These are phyloP conservation scores for Lucinisca nassula DNA, from an alignment of 2,888 invertebrate species.

Conservation along the genomic window DNA sequence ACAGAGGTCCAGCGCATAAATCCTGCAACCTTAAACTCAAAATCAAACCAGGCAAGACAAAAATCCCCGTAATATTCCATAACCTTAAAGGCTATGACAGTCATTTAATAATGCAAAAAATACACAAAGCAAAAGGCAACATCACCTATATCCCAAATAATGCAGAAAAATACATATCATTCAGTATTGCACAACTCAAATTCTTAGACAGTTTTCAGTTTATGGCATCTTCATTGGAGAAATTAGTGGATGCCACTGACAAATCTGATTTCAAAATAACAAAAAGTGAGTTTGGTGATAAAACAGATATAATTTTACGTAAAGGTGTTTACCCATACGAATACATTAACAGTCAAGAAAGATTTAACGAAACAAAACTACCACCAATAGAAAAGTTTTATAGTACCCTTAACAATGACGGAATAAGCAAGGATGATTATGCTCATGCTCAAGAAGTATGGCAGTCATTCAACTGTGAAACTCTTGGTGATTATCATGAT, in stretches of 20 bases:
- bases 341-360: slow-evolving; percentile 43
- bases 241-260: background rate
- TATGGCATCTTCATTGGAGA: no score
- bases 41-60: no score
- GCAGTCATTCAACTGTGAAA: slow-evolving; percentile 61
- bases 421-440: slow-evolving; percentile 7
- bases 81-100: no score
- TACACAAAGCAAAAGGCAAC: no score
- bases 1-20: no score
- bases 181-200: no score
- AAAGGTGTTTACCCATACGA: slow-evolving; percentile 66
- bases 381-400: slow-evolving; percentile 9
- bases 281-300: slow-evolving; percentile 12
- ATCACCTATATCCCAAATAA: no score
- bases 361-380: slow-evolving; percentile 11
- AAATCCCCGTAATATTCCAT: no score
- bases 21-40: no score
- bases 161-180: no score
- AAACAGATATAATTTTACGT: slow-evolving; percentile 31
- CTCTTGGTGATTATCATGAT: slow-evolving; percentile 71
- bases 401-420: background rate
- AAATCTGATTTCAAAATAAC: background rate
- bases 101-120: no score
- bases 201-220: no score
- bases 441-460: slow-evolving; percentile 46